A percentile compares a stretch with the other conserved stretches of the same genome.
Evolutionary conservation across 2,888 invertebrate species (phyloP).

Genomic region (Polyommatus iphigenia): DNA sequence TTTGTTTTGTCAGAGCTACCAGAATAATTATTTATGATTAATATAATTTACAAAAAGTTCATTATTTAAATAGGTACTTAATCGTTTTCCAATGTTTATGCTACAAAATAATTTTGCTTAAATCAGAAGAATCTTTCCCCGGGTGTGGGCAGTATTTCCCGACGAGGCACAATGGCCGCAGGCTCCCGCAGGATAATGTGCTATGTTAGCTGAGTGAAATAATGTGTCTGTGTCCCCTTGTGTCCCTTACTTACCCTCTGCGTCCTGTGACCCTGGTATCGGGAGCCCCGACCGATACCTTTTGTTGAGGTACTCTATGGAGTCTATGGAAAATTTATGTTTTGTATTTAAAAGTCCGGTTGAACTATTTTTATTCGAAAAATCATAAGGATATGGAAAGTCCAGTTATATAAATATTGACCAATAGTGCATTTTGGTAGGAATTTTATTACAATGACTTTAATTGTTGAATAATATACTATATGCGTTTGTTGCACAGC

Average conservation of each 20-base stretch:
- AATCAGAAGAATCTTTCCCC: background rate
- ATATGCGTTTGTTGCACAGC: no score
- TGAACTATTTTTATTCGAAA: no score
- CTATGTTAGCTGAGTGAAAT: constrained; percentile 16
- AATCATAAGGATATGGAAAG: no score
- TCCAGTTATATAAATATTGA: no score
- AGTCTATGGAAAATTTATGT: background rate
- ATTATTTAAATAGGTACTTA: background rate
- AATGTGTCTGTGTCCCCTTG: background rate
- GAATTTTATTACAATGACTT: no score
- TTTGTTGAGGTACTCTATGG: no score
- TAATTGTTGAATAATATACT: no score
- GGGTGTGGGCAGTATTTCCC: background rate
- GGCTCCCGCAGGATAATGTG: background rate
- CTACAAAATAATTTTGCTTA: background rate
- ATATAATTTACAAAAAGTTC: background rate
- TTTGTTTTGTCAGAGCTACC: background rate
- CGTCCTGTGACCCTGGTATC: background rate
- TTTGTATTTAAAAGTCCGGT: background rate
- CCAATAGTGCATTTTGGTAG: no score
- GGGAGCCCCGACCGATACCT: background rate
- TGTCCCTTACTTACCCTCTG: background rate
- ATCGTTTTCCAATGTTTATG: background rate
- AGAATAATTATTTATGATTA: background rate
- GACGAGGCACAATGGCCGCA: background rate